phyloP scores from a whole-genome alignment of 1,140 invertebrate genomes.

The Camponotus floridanus region DNA sequence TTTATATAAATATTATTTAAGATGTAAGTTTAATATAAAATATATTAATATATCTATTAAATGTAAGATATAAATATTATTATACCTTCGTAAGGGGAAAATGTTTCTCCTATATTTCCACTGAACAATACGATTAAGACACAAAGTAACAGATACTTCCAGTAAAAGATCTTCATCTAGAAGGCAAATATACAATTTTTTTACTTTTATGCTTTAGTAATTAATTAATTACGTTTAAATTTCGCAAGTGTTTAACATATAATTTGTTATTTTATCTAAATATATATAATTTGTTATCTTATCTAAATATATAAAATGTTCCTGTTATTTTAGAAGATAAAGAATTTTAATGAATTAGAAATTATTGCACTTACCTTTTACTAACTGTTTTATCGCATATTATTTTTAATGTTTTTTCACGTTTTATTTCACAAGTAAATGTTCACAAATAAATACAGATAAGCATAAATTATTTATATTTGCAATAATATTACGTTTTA shows the following conservation, averaged over 20 bases:
- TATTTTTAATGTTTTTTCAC: constrained; percentile 21
- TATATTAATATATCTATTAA: not conserved
- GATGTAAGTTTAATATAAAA: not conserved
- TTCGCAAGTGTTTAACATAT: too few relatives aligned
- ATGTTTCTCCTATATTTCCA: not conserved
- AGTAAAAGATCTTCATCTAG: constrained; percentile 5
- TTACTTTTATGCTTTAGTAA: not conserved
- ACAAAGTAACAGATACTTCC: constrained; percentile 19
- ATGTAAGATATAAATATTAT: not conserved
- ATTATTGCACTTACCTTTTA: constrained; percentile 5
- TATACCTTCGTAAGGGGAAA: constrained; percentile 32
- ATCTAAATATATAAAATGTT: not conserved
- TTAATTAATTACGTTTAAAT: not conserved
- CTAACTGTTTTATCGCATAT: not conserved
- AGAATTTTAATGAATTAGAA: not conserved
- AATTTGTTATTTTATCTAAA: too few relatives aligned
- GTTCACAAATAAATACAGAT: not conserved
- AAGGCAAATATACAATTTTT: not conserved
- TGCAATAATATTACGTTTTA: not conserved
- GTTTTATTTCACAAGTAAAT: constrained; percentile 16
- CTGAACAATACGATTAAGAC: not conserved
- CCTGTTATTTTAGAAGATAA: not conserved
- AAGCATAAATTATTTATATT: not conserved
- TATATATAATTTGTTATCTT: too few relatives aligned
- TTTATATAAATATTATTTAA: not conserved